A percentile compares a stretch with the other conserved stretches of the same genome.
phyloP scores from a whole-genome alignment of 2,888 invertebrate species.

The Trissoscelio sp. region DNA sequence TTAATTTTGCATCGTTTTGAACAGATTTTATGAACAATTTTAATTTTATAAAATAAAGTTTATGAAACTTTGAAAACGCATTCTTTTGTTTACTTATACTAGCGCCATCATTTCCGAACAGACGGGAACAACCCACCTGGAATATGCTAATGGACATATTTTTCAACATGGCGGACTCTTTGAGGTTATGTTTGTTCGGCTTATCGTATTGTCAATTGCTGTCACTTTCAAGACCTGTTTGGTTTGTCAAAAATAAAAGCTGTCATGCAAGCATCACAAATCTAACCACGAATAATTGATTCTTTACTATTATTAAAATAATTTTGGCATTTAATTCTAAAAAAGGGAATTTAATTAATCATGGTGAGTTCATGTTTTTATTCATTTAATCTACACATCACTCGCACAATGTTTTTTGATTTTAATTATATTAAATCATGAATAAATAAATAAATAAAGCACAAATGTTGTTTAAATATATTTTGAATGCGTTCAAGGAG shows the following conservation, averaged over 20 bases:
- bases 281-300: neutral
- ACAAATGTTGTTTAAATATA: too few relatives aligned
- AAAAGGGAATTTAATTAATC: neutral
- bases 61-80: too few relatives aligned
- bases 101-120: too few relatives aligned
- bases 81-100: too few relatives aligned
- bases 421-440: neutral
- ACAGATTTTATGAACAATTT: too few relatives aligned
- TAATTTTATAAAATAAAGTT: too few relatives aligned
- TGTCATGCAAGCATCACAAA: constrained; percentile 10
- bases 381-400: constrained; percentile 10
- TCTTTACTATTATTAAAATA: neutral
- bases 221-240: neutral
- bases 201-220: constrained; percentile 1
- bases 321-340: neutral
- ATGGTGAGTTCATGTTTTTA: constrained; percentile 20
- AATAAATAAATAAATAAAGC: neutral
- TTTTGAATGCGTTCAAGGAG: too few relatives aligned
- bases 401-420: neutral
- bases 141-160: too few relatives aligned
- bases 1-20: too few relatives aligned
- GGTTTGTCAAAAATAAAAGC: neutral
- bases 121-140: too few relatives aligned
- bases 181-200: constrained; percentile 9
- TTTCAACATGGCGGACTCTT: neutral